phyloP scores from a whole-genome alignment of 2,888 invertebrate species.

The Pandemis corylana region DNA sequence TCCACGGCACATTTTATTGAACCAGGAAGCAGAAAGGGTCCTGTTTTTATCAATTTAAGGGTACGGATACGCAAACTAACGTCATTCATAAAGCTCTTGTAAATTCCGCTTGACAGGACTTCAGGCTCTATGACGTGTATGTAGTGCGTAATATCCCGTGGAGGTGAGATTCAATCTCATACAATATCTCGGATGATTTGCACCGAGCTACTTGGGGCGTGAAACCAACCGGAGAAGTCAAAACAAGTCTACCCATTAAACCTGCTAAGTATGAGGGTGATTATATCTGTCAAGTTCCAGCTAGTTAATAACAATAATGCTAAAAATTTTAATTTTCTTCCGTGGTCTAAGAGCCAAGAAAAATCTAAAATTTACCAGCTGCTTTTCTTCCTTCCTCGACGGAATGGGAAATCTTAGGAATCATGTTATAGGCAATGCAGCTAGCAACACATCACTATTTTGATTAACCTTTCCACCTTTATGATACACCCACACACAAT shows the following conservation, averaged over 20 bases:
- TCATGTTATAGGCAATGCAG: neutral
- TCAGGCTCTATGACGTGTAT: constrained; percentile 46
- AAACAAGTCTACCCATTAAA: neutral
- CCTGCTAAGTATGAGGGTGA: no score
- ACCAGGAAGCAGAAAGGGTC: constrained; percentile 27
- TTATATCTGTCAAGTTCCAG: no score
- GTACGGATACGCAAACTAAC: constrained; percentile 48
- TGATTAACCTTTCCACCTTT: no score
- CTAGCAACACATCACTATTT: no score
- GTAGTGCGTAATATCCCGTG: constrained; percentile 63
- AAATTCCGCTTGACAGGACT: constrained; percentile 43
- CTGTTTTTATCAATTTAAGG: constrained; percentile 37
- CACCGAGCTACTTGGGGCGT: constrained; percentile 59
- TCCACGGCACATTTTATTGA: constrained; percentile 26
- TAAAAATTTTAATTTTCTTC: no score
- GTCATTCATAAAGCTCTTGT: constrained; percentile 51
- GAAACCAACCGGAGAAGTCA: neutral
- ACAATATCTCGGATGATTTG: constrained; percentile 76
- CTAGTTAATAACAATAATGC: no score
- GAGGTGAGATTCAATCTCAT: constrained; percentile 70
- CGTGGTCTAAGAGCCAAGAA: neutral
- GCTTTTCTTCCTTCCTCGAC: no score
- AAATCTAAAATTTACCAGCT: no score
- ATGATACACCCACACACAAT: no score
- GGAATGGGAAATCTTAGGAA: no score